Percentiles rank a stretch among this genome's conserved stretches.
phyloP scores from a whole-genome alignment of 1,140 invertebrate genomes.

The Drosophila murphyi region DNA sequence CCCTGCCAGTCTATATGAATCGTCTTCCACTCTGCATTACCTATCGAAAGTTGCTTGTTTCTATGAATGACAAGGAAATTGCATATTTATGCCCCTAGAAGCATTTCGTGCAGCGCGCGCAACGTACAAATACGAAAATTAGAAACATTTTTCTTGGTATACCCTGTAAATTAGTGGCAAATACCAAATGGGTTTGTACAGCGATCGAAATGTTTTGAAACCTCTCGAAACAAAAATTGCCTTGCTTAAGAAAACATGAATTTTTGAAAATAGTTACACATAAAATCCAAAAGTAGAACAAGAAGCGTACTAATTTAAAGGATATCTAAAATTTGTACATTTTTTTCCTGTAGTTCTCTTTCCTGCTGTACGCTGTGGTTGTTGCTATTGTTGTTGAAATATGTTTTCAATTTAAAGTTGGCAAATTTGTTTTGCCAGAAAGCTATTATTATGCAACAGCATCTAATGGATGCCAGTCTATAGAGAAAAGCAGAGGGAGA shows the following conservation, averaged over 20 bases:
- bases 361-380: background rate
- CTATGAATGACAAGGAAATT: slow-evolving; percentile 61
- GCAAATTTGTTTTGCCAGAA: slow-evolving; percentile 55
- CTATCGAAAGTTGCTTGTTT: slow-evolving; percentile 42
- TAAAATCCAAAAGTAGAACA: too few species aligned
- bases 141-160: slow-evolving; percentile 46
- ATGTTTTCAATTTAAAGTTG: slow-evolving; percentile 79
- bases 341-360: too few species aligned
- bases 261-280: too few species aligned
- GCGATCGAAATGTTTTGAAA: too few species aligned
- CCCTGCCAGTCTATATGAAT: background rate
- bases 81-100: slow-evolving; percentile 73
- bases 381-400: slow-evolving; percentile 59
- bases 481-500: background rate
- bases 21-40: slow-evolving; percentile 1
- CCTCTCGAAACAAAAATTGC: too few species aligned
- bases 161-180: background rate
- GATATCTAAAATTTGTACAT: background rate
- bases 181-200: background rate
- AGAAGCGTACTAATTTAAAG: background rate
- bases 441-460: slow-evolving; percentile 48
- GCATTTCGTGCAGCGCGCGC: slow-evolving; percentile 46
- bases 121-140: slow-evolving; percentile 52
- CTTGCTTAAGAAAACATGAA: too few species aligned
- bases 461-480: slow-evolving; percentile 37